Base-by-base conservation (phyloP, 1,140 invertebrate species). In the Holcopasites calliopsidis region DNA sequence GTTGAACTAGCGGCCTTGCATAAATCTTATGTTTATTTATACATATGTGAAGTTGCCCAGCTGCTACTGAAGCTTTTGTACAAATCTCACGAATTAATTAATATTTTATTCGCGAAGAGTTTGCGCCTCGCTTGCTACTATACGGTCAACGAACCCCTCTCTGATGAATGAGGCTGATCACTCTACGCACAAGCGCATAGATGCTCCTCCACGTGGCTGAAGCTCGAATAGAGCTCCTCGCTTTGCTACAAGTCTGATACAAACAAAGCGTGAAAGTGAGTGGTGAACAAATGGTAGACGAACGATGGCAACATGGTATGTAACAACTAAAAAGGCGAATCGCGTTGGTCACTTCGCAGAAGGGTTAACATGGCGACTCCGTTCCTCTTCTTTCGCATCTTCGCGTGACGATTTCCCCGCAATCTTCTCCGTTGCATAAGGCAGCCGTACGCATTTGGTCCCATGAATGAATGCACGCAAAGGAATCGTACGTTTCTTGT, bases 281-380 rank as follows among this genome's bases (percentile, higher is more conserved):
- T 89, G 86, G 87, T 85, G 87, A 89, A 88, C 80, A 79, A 87
- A 87, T 85, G 79, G 80, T 76, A 77, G 60, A 81, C 47, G 65
- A 69, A 80, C 77, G 68, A 74, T 74, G 79, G 74, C 80, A 79
- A 83, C 72, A 42, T 78, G 68, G 77, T 79, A n/a, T n/a, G n/a
- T n/a, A 79, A 65, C 66, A 62, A 78, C 60, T 66, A 75, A 78
- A 70, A 75, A 73, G 42, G 40, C 75, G 52, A 65, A 81, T 81
- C 35, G 3, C 54, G 57, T 40, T 61, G 69, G 35, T 42, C 69
- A 42, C 3, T 40, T 78, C 35, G 13, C 26, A 28, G 11, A 23
- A 26, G 54, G 26, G 28, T 76, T 31, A 54, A 60, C 10, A 62
- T 76, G 26, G 50, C 54, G 40, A 57, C 23, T 54, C 23, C 8